A percentile compares a stretch with the other conserved stretches of the same genome.
Conservation (phyloP, 2,797 vertebrate genomes). For the Lateolabrax maculatus region DNA sequence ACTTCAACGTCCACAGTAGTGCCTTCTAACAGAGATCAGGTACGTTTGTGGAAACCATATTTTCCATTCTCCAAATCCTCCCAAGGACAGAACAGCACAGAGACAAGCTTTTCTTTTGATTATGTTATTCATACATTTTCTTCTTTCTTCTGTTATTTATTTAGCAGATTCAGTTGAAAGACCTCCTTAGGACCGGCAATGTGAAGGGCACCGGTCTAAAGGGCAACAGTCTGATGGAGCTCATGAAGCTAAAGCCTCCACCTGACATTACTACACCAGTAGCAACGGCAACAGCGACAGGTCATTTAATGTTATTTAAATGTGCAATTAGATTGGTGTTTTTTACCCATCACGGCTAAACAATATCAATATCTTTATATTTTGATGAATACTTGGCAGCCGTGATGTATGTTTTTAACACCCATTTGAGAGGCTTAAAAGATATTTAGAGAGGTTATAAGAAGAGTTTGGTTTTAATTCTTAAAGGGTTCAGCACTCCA, state of each 20-base stretch:
- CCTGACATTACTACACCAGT: slow-evolving; percentile 97
- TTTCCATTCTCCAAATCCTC: neutral
- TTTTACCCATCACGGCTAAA: neutral
- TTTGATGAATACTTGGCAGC: neutral
- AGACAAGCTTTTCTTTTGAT: neutral
- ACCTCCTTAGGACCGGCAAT: slow-evolving; percentile 85
- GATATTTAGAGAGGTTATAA: neutral
- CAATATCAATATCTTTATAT: neutral
- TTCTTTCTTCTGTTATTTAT: neutral
- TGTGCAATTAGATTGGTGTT: no score
- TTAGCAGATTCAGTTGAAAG: slow-evolving; percentile 92
- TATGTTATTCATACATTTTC: neutral
- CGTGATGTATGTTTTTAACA: neutral
- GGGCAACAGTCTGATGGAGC: slow-evolving; percentile 93
- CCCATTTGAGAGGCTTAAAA: neutral
- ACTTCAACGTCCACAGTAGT: slow-evolving; percentile 87
- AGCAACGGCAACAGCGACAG: slow-evolving; percentile 94
- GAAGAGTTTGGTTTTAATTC: neutral
- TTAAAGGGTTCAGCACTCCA: neutral
- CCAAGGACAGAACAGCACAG: neutral
- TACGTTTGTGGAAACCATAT: slow-evolving; percentile 22
- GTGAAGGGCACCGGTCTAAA: slow-evolving; percentile 75
- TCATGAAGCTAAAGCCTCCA: slow-evolving; percentile 98
- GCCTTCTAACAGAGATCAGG: slow-evolving; percentile 92
- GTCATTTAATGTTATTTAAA: slow-evolving; percentile 71